phyloP scores from a whole-genome alignment of 2,888 invertebrate species.

The Luperina testacea region DNA sequence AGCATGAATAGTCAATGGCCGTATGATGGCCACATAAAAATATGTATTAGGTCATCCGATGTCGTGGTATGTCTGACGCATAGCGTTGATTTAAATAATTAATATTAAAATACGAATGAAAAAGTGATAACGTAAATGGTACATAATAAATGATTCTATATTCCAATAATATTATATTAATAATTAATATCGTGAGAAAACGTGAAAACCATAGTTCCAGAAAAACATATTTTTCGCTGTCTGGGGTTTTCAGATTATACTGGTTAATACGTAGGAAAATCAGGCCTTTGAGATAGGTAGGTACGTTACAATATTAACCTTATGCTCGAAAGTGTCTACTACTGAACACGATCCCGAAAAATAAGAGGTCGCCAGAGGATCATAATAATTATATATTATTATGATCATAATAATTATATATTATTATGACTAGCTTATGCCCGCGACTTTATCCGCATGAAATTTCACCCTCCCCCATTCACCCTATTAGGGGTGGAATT shows the following conservation, averaged over 20 bases:
- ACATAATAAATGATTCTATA: constrained; percentile 11
- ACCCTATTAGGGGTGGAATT: no score
- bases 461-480: no score
- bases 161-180: constrained; percentile 5
- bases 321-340: not conserved
- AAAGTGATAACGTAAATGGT: constrained; percentile 28
- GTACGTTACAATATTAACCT: not conserved
- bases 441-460: no score
- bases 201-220: constrained; percentile 15
- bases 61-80: constrained; percentile 36
- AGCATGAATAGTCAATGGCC: constrained; percentile 48
- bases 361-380: not conserved
- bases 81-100: constrained; percentile 32
- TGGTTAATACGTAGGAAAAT: constrained; percentile 19
- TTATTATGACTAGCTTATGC: no score
- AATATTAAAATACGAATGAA: constrained; percentile 13
- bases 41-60: constrained; percentile 38
- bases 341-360: not conserved
- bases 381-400: not conserved
- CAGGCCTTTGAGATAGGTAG: not conserved
- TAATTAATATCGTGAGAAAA: constrained; percentile 10
- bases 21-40: constrained; percentile 38
- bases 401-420: not conserved
- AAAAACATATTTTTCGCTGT: constrained; percentile 27
- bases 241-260: constrained; percentile 11